Evolutionary conservation across 2,797 vertebrate species (phyloP).

Genomic region (Chaetodon trifasciatus): DNA sequence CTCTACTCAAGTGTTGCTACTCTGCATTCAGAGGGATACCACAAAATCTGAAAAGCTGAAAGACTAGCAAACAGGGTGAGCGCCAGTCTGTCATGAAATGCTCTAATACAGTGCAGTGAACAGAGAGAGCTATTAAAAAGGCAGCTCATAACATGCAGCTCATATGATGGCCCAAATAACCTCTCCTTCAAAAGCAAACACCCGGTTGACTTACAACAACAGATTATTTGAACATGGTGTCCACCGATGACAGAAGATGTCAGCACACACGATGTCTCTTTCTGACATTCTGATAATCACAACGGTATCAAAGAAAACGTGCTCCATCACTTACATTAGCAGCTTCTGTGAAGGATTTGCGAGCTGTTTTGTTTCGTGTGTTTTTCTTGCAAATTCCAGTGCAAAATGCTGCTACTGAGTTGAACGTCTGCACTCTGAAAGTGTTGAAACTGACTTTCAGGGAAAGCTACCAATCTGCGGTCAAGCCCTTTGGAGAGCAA

Average conservation of each 20-base stretch:
- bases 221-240: neutral
- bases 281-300: neutral
- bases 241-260: neutral
- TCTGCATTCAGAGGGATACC: constrained; percentile 7
- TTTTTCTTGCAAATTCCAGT: neutral
- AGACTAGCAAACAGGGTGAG: neutral
- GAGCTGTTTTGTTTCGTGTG: neutral
- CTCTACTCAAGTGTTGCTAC: constrained; percentile 14
- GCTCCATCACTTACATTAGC: neutral
- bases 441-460: constrained; percentile 7
- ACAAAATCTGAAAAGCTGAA: neutral
- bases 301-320: neutral
- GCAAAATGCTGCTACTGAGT: neutral
- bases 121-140: neutral
- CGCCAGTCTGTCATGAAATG: constrained; percentile 2
- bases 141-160: constrained; percentile 2
- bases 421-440: neutral
- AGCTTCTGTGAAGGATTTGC: neutral
- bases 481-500: constrained; percentile 11
- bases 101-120: neutral
- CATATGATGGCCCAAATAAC: neutral
- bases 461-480: constrained; percentile 1
- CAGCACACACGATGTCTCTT: neutral
- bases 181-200: neutral
- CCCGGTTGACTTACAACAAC: neutral